Evolutionary conservation across 1,140 invertebrate species (phyloP), one percentile per base, ranked within the genome.

Genomic region (Bombus superbus): DNA sequence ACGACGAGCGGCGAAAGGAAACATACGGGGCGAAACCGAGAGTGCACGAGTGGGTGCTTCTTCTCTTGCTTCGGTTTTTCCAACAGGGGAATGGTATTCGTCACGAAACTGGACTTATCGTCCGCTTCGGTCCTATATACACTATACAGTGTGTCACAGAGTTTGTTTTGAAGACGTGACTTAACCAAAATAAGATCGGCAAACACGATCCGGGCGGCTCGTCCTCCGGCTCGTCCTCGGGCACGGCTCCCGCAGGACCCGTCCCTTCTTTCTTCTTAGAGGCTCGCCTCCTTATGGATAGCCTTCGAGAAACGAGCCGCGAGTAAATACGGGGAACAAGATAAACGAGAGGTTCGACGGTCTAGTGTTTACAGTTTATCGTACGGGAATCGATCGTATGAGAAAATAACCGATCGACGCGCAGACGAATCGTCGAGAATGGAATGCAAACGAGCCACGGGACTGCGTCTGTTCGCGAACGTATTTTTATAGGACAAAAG

Each of bases 91-190:
- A 74, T 53, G 66, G 84, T 74, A 75, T 81, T 85, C 79, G 84
- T 85, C 84, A 81, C 84, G 78, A 81, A 85, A 85, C 84, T 71
- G 84, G 79, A 85, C 84, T 85, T 85, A 85, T 81, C 84, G 71
- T 79, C 35, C 42, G 25, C 5, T 47, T 18, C 69, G 59, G 62
- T 85, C 86, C 86, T 86, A 81, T 88, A 86, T 42, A 85, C 84
- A 76, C 86, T 69, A 86, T 38, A 85, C 84, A 76, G 83, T 62
- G 79, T 79, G 78, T 53, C 83, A 66, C 57, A 71, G 73, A 69
- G 82, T 88, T 88, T 88, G 83, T 88, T 88, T 88, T 88, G 79
- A 88, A 59, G 83, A 88, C 86, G 86, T 88, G 86, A 86, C 86
- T 88, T 88, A 81, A 86, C 83, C 84, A 76, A 88, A 88, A 88